phyloP scores from a whole-genome alignment of 2,888 invertebrate genomes.

The Chrysolina oricalcia region DNA sequence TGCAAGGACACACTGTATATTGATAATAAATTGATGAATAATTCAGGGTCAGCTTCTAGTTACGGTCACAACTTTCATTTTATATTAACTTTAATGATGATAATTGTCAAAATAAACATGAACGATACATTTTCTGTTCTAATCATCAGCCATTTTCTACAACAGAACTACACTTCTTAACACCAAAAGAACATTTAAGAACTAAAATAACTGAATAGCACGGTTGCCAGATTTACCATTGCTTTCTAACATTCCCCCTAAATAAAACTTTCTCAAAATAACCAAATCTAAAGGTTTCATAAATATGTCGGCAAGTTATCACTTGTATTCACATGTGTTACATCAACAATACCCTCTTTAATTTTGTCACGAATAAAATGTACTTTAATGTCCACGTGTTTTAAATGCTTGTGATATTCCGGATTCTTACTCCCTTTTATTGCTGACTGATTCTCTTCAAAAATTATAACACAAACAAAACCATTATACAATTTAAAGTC shows the following conservation, averaged over 20 bases:
- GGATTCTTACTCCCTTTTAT: slow-evolving; percentile 46
- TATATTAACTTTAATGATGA: no score
- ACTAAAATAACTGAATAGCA: no score
- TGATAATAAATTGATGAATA: no score
- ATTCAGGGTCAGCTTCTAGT: no score
- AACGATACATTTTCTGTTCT: no score
- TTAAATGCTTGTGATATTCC: slow-evolving; percentile 41
- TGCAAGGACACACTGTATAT: no score
- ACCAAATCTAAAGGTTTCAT: slow-evolving; percentile 24
- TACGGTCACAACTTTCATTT: no score
- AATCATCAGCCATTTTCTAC: no score
- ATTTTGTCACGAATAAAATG: slow-evolving; percentile 50
- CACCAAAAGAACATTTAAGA: no score
- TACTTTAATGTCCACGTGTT: slow-evolving; percentile 47
- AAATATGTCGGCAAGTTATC: slow-evolving; percentile 35
- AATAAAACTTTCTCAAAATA: neutral
- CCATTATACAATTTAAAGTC: slow-evolving; percentile 30
- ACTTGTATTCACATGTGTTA: slow-evolving; percentile 29
- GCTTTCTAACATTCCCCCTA: neutral
- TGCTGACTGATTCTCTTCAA: slow-evolving; percentile 48
- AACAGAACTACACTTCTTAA: no score
- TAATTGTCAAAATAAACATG: no score
- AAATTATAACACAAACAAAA: slow-evolving; percentile 33
- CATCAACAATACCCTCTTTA: slow-evolving; percentile 28
- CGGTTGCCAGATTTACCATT: neutral